Percentiles rank a stretch among this genome's conserved stretches.
These are phyloP conservation scores for Zaprionus gabonicus DNA, from an alignment of 1,140 invertebrate species.

Conservation along the genomic window DNA sequence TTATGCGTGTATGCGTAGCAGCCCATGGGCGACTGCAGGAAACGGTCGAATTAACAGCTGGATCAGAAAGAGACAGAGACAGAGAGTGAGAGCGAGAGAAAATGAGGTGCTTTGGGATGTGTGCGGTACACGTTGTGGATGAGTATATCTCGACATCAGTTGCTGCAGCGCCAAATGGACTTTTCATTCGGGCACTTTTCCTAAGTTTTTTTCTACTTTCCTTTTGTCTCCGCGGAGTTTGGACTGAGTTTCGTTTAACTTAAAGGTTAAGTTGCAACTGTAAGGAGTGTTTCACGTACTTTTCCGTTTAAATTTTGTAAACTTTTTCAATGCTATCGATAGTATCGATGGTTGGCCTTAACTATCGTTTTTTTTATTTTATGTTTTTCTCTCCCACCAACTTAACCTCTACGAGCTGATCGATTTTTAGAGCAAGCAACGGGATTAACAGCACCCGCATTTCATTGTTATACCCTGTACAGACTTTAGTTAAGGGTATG, in stretches of 20 bases:
- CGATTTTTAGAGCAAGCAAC: not conserved
- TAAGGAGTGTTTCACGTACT: not conserved
- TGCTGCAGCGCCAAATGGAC: not conserved
- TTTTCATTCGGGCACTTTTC: not conserved
- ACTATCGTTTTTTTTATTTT: not conserved
- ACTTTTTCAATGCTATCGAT: not conserved
- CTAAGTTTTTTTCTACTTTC: not conserved
- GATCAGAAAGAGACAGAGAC: not conserved
- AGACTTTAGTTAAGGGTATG: not conserved
- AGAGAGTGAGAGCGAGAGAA: not conserved
- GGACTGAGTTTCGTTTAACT: not conserved
- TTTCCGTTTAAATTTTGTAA: not conserved
- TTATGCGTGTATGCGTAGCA: conserved; percentile 68
- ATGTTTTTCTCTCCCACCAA: not conserved
- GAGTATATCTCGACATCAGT: not conserved
- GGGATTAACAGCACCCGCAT: not conserved
- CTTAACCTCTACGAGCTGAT: not conserved
- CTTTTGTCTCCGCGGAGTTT: not conserved
- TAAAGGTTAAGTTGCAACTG: not conserved
- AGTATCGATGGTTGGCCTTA: not conserved
- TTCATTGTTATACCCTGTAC: not conserved
- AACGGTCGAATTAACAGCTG: conserved; percentile 32
- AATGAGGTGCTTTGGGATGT: not conserved
- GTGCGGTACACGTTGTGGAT: not conserved
- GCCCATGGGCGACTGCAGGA: not conserved